phyloP scores from a whole-genome alignment of 2,113 vertebrate genomes.

The Climacteris rufus region DNA sequence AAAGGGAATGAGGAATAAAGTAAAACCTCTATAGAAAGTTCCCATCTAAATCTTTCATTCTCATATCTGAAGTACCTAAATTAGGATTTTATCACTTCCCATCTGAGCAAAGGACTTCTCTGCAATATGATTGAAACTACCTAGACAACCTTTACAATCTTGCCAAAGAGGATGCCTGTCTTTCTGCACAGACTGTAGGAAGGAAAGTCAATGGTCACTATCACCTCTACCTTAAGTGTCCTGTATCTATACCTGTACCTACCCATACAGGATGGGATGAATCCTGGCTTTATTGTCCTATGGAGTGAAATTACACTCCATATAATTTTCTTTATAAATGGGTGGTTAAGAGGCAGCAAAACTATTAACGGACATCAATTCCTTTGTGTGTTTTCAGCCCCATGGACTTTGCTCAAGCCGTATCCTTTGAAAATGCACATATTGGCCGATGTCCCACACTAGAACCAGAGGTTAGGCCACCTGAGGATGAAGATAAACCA shows the following conservation, averaged over 20 bases:
- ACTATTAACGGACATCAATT: neutral
- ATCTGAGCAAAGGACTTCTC: neutral
- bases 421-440: slow-evolving; percentile 94
- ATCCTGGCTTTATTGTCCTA: neutral
- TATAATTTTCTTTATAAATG: neutral
- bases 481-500: slow-evolving; percentile 57
- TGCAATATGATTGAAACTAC: neutral
- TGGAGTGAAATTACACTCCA: neutral
- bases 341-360: neutral
- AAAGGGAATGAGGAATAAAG: neutral
- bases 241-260: neutral
- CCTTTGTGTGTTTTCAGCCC: slow-evolving; percentile 75
- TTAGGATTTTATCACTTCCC: neutral
- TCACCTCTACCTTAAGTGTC: neutral
- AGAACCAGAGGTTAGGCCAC: slow-evolving; percentile 38
- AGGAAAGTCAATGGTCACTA: neutral
- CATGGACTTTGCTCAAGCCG: slow-evolving; percentile 87
- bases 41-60: neutral
- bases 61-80: neutral
- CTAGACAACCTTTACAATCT: neutral
- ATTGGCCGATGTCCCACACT: slow-evolving; percentile 85
- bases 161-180: neutral
- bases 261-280: neutral
- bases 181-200: neutral
- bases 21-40: neutral